Evolutionary conservation across 2,888 invertebrate genomes (phyloP).

Genomic region (Idaea biselata): DNA sequence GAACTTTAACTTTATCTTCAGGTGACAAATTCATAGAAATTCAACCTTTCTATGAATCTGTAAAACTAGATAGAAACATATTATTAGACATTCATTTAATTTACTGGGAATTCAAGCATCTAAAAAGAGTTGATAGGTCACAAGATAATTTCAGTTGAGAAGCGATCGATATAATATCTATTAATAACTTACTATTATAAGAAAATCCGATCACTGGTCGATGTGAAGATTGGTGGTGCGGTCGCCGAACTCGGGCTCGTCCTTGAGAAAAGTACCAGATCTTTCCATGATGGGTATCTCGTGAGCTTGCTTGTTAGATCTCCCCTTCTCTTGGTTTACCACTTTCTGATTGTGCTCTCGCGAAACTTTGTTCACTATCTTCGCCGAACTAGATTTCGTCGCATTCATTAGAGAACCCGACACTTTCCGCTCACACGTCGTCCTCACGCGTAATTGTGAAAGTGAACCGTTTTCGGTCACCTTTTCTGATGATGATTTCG

Average conservation of each 20-base stretch:
- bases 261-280: conserved; percentile 88
- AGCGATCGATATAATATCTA: background rate
- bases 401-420: conserved; percentile 75
- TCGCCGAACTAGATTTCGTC: conserved; percentile 81
- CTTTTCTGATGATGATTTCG: background rate
- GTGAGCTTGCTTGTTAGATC: conserved; percentile 16
- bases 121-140: background rate
- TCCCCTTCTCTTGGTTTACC: conserved; percentile 18
- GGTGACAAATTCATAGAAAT: background rate
- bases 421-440: conserved; percentile 35
- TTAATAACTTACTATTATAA: background rate
- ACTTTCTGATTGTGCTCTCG: conserved; percentile 32
- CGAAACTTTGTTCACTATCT: conserved; percentile 68
- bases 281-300: conserved; percentile 72
- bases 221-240: conserved; percentile 52
- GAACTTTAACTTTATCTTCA: too few species aligned
- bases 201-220: conserved; percentile 32
- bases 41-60: too few species aligned
- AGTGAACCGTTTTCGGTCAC: conserved; percentile 16
- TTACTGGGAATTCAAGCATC: background rate
- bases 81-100: too few species aligned
- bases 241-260: conserved; percentile 83
- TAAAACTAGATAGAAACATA: too few species aligned
- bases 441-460: background rate
- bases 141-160: background rate